These are phyloP conservation scores for Pangasius mekongensis DNA, from an alignment of 2,797 vertebrate species.

Conservation along the genomic window DNA sequence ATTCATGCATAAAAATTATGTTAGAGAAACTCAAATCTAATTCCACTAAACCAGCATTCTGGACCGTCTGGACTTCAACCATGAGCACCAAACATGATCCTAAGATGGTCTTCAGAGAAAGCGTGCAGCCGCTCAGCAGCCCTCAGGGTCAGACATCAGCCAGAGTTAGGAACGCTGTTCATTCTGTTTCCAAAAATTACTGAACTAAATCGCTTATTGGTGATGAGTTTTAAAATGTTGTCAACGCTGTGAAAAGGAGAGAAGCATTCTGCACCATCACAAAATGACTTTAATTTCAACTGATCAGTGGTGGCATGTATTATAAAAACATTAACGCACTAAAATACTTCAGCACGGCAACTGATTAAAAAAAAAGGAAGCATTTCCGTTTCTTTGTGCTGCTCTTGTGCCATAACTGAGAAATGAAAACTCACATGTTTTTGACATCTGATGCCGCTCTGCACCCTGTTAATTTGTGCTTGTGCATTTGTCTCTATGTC, in stretches of 20 bases:
- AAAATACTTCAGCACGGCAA: not conserved
- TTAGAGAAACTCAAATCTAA: not conserved
- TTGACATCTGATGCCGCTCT: not conserved
- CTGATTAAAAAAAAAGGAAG: not conserved
- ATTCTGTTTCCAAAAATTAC: not conserved
- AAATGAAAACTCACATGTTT: not conserved
- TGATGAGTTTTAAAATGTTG: not conserved
- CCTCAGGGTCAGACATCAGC: constrained; percentile 32
- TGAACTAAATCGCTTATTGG: not conserved
- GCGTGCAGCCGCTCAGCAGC: not conserved
- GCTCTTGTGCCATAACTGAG: not conserved
- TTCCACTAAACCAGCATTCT: not conserved
- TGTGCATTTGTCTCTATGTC: no score
- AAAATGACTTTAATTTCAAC: not conserved
- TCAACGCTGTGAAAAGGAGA: not conserved
- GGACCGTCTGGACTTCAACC: not conserved
- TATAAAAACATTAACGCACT: not conserved
- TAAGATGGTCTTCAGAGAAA: not conserved
- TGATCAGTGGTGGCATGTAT: no score
- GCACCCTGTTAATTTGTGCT: not conserved
- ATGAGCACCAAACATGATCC: not conserved
- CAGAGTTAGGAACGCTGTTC: not conserved
- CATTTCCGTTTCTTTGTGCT: not conserved
- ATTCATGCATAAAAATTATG: not conserved
- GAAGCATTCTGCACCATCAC: not conserved